These are phyloP conservation scores for Zaprionus tsacasi DNA, from an alignment of 1,140 invertebrate genomes.

Conservation along the genomic window DNA sequence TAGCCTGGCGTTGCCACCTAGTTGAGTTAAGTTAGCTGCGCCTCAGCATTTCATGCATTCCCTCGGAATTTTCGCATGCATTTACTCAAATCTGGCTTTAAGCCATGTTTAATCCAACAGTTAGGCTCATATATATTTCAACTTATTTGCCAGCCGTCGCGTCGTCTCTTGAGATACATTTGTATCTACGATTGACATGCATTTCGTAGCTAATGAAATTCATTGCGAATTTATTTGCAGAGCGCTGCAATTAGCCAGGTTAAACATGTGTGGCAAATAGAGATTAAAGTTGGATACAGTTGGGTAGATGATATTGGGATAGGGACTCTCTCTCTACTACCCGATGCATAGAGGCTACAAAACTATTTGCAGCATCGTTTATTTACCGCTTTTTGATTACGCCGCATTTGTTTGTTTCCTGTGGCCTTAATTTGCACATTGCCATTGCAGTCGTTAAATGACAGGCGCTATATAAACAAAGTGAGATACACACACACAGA, in stretches of 20 bases:
- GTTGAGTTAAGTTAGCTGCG: too few relatives aligned
- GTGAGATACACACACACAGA: slow-evolving; percentile 1
- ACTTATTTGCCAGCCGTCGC: not conserved
- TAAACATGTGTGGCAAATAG: slow-evolving; percentile 14
- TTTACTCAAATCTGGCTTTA: not conserved
- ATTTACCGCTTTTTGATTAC: slow-evolving; percentile 81
- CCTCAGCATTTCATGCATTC: too few relatives aligned
- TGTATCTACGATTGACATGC: slow-evolving; percentile 30
- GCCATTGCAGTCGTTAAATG: slow-evolving; percentile 49
- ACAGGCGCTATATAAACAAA: slow-evolving; percentile 43
- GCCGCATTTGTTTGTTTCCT: slow-evolving; percentile 81
- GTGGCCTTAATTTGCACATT: slow-evolving; percentile 74
- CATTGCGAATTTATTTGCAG: slow-evolving; percentile 2
- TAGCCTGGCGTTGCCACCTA: too few relatives aligned
- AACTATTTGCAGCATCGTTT: slow-evolving; percentile 75
- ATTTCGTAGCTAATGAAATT: not conserved
- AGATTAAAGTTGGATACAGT: slow-evolving; percentile 10
- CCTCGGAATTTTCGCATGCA: too few relatives aligned
- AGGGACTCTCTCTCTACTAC: too few relatives aligned
- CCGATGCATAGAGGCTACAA: slow-evolving; percentile 24
- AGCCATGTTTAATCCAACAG: not conserved
- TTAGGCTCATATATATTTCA: not conserved
- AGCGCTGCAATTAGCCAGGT: slow-evolving; percentile 61
- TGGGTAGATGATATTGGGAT: not conserved
- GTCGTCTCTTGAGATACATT: slow-evolving; percentile 6